Base-by-base conservation (phyloP, 2,888 invertebrate species). In the Cecidostiba fungosa region DNA sequence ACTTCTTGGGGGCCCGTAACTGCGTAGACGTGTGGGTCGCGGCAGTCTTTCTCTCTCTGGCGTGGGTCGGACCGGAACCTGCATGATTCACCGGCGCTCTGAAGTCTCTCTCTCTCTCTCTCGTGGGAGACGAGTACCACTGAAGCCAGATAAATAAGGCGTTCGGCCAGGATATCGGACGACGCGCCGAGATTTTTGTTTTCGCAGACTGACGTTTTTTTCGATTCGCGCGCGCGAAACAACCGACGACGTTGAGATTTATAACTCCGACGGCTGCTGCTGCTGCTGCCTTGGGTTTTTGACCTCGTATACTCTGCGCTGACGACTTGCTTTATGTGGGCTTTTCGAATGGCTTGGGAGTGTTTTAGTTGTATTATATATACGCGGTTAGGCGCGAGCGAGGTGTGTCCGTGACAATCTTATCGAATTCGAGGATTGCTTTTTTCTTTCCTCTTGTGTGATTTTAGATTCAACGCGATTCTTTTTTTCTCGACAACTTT, bases 41-140 rank as follows among this genome's bases (percentile, higher is more conserved):
- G 32, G 82, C 59, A 83, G 82, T 84, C 82, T 84, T 80, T 88
- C 87, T 89, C 87, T 54, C 54, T 54, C 54, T 87, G 89, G 92
- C 92, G 93, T 93, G 92, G 93, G 93, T 89, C 91, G 93, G 92
- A 93, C 93, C 92, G 92, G 92, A 93, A 93, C 92, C 89, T 90
- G 91, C 89, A 92, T 93, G 93, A 93, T 92, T 93, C 92, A 92
- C 91, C 84, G 77, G 59, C 54, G 62, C 26, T 90, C 90, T 88
- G 89, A 87, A 8, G n/a, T n/a, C 50, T 54, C n/a, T n/a, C n/a
- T n/a, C n/a, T n/a, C n/a, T n/a, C n/a, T n/a, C n/a, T n/a, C 69
- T 74, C 79, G 62, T 79, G 74, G 26, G 32, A 50, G 70, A 50
- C 80, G 47, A 59, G 69, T 54, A 32, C 29, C 10, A 19, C 36